Evolutionary conservation across 1,140 invertebrate species (phyloP), one percentile per base, ranked within the genome.

Genomic region (Steinernema khuongi): DNA sequence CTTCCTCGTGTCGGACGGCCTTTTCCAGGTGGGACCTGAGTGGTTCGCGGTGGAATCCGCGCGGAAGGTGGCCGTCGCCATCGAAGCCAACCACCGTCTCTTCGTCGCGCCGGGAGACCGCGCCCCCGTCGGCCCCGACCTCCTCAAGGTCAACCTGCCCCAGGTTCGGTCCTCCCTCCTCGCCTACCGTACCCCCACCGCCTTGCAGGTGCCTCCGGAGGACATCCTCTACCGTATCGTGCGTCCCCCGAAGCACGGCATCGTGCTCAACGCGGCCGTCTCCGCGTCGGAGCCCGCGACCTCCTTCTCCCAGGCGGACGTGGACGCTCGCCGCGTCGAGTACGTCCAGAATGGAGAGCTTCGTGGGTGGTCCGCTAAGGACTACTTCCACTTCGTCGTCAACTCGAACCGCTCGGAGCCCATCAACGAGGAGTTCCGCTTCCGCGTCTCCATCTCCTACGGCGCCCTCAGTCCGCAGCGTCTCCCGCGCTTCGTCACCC

Each of bases 1-100:
- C 1, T 84, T 84, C 73, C 69, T 85, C 30, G 73, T 85, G 29
- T 79, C 74, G 14, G 83, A 84, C 70, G 83, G 83, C 22, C 22
- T 72, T 2, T 71, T 74, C 60, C 83, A 84, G 72, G 73, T 73
- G 19, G 72, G 75, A 17, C 75, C 82, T 14, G 83, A 85, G 72
- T 84, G 78, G 78, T 84, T 84, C 44, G 66, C 70, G 0, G 79
- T 83, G 30, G 80, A 81, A 67, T 22, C 33, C 14, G 60, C 69
- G 1, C 43, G 67, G 1, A 70, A 78, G 22, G 33, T 31, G 19
- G 72, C 73, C 1, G 31, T 74, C 22, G 67, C 77, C 41, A 67
- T 84, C 2, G 83, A 85, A 67, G 71, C 74, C 22, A 84, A 84
- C 72, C 36, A 68, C 28, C 75, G 76, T 14, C 68, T 84, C n/a